Evolutionary conservation across 2,888 invertebrate species (phyloP), one percentile per base, ranked within the genome.

Genomic region (Cenopis cana): DNA sequence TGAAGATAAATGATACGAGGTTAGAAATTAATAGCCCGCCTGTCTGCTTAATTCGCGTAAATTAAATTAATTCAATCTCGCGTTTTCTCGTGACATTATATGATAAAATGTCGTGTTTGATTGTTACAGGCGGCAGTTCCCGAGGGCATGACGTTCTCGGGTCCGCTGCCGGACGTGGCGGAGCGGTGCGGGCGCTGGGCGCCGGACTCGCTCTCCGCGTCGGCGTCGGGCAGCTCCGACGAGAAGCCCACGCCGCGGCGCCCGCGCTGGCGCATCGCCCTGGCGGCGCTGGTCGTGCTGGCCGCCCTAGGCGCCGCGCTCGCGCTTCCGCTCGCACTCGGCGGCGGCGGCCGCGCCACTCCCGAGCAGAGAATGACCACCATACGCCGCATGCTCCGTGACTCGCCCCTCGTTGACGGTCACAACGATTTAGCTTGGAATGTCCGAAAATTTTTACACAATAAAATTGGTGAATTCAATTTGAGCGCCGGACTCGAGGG

Each of bases 371-470:
- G 96, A 74, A 93, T 96, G 77, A 94, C 95, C 76, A 95, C 94
- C 76, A 94, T 96, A 79, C 94, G 94, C 76, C 94, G 95, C 78
- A 94, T 96, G 87, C 93, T 96, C 78, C 94, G 95, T 77, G 95
- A 96, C 86, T 94, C 95, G 68, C 96, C 96, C 68, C 94, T 96
- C 76, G 95, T 96, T 79, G 96, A 97, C 85, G 97, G 97, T 75
- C 97, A 97, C 91, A 97, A 98, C 89, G 97, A 98, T 86, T 94
- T 97, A 81, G 97, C 98, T 41, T 98, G 98, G 97, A 98, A 98
- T 88, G 95, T 98, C 75, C 94, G 97, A 74, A 97, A 97, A 88
- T 97, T 97, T 90, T 95, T 97, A 66, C 97, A 97, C 90, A 98
- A 97, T 87, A 96, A 96, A 88, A 94, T 97, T 76, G 92, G 94